Evolutionary conservation across 2,888 invertebrate species (phyloP).

Genomic region (Tetragnatha montana): DNA sequence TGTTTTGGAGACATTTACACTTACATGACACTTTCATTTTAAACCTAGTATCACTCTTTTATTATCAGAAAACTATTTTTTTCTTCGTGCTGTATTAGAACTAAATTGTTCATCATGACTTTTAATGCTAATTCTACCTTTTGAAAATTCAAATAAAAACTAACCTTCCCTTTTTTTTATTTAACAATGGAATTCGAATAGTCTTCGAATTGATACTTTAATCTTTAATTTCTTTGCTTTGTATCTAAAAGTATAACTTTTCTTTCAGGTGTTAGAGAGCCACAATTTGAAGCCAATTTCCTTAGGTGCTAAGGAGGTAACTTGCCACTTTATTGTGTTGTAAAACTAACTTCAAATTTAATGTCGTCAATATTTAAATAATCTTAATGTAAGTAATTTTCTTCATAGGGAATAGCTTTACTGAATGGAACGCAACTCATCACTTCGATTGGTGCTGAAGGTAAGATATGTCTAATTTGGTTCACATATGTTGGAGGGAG

Average conservation of each 20-base stretch:
- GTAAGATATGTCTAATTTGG: constrained; percentile 73
- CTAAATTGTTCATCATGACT: no score
- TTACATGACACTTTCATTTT: not conserved
- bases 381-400: constrained; percentile 65
- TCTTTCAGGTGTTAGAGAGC: constrained; percentile 78
- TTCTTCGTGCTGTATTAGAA: no score
- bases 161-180: no score
- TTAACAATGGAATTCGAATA: not conserved
- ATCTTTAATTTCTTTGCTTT: not conserved
- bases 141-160: no score
- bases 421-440: constrained; percentile 84
- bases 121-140: no score
- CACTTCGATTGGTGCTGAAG: constrained; percentile 81
- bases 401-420: constrained; percentile 79
- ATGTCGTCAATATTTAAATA: constrained; percentile 31
- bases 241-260: not conserved
- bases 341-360: not conserved
- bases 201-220: not conserved
- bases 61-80: no score
- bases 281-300: constrained; percentile 80
- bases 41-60: not conserved
- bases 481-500: no score
- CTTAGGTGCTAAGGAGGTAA: constrained; percentile 81
- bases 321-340: constrained; percentile 23
- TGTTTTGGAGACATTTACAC: not conserved